Conservation (phyloP, 2,888 invertebrate species). For the Suillia variegata region DNA sequence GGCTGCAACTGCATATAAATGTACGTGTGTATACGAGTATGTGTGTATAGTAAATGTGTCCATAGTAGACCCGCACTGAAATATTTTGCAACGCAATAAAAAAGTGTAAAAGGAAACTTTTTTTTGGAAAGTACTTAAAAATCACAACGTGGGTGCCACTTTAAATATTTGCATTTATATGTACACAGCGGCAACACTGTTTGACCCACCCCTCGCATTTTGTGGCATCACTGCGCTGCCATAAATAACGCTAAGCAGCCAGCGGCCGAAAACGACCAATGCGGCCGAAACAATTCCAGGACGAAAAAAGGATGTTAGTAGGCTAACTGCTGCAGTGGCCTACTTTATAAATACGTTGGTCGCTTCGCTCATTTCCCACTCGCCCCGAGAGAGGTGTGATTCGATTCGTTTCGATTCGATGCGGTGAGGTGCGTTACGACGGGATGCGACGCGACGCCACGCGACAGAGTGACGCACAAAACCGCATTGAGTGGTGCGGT, state of each 20-base stretch:
- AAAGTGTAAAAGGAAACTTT: too few species aligned
- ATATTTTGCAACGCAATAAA: too few species aligned
- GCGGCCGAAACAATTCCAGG: not conserved
- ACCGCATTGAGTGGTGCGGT: too few species aligned
- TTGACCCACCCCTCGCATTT: not conserved
- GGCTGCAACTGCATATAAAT: not conserved
- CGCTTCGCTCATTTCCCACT: too few species aligned
- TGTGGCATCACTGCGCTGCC: too few species aligned
- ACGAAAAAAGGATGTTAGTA: not conserved
- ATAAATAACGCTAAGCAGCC: not conserved
- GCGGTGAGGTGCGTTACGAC: too few species aligned
- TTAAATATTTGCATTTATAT: constrained; percentile 1
- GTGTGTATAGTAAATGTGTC: too few species aligned
- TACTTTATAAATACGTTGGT: not conserved
- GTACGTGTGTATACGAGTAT: not conserved
- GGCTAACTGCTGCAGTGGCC: not conserved
- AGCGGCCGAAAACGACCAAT: not conserved
- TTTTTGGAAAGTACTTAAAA: not conserved
- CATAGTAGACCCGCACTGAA: too few species aligned
- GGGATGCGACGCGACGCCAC: too few species aligned
- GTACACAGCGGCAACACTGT: constrained; percentile 1
- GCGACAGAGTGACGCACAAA: too few species aligned
- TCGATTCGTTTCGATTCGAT: too few species aligned
- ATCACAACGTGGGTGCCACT: not conserved
- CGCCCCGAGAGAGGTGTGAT: too few species aligned